Base-by-base conservation (phyloP, 2,797 vertebrate species). In the Forpus xanthops region DNA sequence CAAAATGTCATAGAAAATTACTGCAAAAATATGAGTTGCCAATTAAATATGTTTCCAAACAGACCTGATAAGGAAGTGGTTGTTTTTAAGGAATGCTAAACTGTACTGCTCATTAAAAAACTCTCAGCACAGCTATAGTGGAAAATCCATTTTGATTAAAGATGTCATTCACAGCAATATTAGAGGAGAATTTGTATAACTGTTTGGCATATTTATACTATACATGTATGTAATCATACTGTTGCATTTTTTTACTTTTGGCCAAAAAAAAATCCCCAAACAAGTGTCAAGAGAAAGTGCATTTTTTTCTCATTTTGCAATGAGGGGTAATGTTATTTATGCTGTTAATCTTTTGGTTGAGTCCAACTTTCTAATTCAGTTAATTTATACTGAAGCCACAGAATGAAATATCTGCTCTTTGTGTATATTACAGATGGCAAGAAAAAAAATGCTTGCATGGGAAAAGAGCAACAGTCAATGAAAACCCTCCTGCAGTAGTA, bases 211-310 rank as follows among this genome's bases (percentile, higher is more conserved):
- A 64, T 64, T 66, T 81, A 78, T 71, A 10, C 8, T 28, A 35
- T 52, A 31, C 8, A 31, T 49, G 37, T 2, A 24, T 58, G 17
- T 53, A 83, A 47, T 49, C 7, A n/a, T 42, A 33, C 6, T 58
- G 20, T 31, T 62, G 9, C 2, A 3, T 0, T 1, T 10, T 15
- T 47, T 20, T 21, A 6, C 3, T 19, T 30, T 17, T 56, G 24
- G n/a, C 23, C 15, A 56, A 33, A 56, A 21, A 56, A 21, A 33
- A 33, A 33, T 9, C 2, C 31, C 21, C 55, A 56, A 33, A 56
- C 31, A 56, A 23, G 3, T 6, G 1, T 66, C 23, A 44, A 73
- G 68, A 50, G 14, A 79, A 80, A 70, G 65, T 65, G 17, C 7
- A 73, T 7, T 31, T 45, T 50, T 80, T 8, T 50, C 6, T 68